Percentiles rank a stretch among this genome's conserved stretches.
Conservation (phyloP, 2,113 vertebrate species). For the Opisthocomus hoazin region DNA sequence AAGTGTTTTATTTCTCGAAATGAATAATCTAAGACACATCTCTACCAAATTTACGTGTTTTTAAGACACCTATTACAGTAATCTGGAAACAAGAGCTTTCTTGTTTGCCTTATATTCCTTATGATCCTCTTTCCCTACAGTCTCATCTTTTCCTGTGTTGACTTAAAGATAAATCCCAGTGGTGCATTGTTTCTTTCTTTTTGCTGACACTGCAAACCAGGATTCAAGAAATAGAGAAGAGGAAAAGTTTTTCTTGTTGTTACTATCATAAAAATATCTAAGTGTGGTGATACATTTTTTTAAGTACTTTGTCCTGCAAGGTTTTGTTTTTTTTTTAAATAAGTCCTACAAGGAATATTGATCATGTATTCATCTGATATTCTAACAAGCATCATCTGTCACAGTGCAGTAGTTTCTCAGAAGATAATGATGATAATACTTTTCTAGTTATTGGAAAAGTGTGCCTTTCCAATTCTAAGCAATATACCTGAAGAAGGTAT, state of each 20-base stretch:
- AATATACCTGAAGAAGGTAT: background rate
- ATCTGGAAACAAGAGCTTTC: background rate
- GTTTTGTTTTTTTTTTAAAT: background rate
- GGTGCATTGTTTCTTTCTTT: background rate
- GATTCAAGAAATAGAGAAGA: background rate
- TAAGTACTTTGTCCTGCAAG: background rate
- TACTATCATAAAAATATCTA: background rate
- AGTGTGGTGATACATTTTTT: background rate
- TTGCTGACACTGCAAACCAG: background rate
- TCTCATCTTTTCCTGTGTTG: background rate
- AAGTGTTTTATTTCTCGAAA: background rate
- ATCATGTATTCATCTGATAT: background rate
- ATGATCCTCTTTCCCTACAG: background rate
- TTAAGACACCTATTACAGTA: background rate
- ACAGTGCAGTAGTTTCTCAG: background rate
- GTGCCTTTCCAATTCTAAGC: background rate
- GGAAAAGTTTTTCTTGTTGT: background rate
- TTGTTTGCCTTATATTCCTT: background rate
- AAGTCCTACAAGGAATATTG: background rate
- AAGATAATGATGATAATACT: background rate
- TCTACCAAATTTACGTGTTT: background rate
- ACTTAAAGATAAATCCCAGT: background rate
- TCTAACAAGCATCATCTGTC: background rate
- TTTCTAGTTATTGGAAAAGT: background rate
- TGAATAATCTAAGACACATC: background rate